Base-by-base conservation (phyloP, 2,888 invertebrate genomes). In the Strigamia maritima region DNA sequence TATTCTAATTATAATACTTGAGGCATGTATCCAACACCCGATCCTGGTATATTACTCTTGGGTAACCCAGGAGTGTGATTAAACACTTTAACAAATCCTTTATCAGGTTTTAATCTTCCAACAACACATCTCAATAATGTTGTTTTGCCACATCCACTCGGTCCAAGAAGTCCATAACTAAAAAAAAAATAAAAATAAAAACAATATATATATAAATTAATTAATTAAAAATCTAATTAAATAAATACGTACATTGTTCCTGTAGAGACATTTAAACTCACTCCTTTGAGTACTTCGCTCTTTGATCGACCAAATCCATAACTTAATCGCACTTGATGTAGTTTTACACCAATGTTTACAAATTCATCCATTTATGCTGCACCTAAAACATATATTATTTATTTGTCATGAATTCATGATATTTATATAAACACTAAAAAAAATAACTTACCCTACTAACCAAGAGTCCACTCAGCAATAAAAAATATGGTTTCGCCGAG, bases 21-120 rank as follows among this genome's bases (percentile, higher is more conserved):
- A 0, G 97, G 97, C 97, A 97, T 97, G 88, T 97, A 97, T 77
- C 97, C 97, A n/a, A 97, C 95, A 28, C 94, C 90, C 84, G 93
- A 93, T 10, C 97, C 97, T 0, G 97, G 97, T n/a, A 95, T 94
- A 7, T 94, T 94, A 7, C 93, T 94, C 0, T 93, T 95, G 85
- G 90, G 91, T 0, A 94, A 92, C 2, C 95, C 97, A 0, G 97
- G 97, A 83, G 91, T 92, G 24, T 94, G 93, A 0, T 97, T 97
- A 78, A 97, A 90, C 54, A 97, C 95, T 88, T 91, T 92, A 82
- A 97, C 93, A 85, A 94, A 93, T 4, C 97, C 97, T 1, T 91
- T 90, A 87, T 96, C 93, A 77, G 96, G 88, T 83, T 92, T 90
- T 83, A 95, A 90, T 79, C 95, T 89, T 2, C 97, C 97, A 26